Base-by-base conservation (phyloP, 2,888 invertebrate genomes). In the Tachina fera region DNA sequence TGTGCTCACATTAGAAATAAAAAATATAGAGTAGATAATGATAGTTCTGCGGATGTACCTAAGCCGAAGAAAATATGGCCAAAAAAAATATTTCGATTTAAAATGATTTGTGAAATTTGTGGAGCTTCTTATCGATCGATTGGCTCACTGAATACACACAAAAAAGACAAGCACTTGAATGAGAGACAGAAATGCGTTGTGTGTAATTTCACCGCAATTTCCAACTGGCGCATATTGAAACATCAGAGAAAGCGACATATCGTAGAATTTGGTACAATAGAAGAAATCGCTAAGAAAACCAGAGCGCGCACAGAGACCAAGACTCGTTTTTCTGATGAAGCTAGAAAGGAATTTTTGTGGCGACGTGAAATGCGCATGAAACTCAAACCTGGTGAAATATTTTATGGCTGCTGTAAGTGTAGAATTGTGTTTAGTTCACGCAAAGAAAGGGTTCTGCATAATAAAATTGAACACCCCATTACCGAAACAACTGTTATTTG, bases 31-130 rank as follows among this genome's bases (percentile, higher is more conserved):
- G 67, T 49, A 4, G 60, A 68, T 1, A 68, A 49, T 19, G 49
- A 47, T 45, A 49, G 51, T 31, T 14, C 47, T 11, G 13, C n/a
- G 14, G 45, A n/a, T 39, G 5, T 31, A 45, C 1, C 3, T 41
- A 13, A 3, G n/a, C 16, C 14, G 8, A 72, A 67, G 43, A 63
- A n/a, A 43, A 45, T 51, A 45, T 84, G 74, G 74, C 81, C 81
- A n/a, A 81, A 81, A 68, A 81, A 81, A 13, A 51, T 63, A 60
- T 83, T 83, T 65, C 58, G 51, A 56, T 68, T 60, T 22, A 72
- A 77, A 56, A 47, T 77, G 53, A 83, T 86, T 22, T 86, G 86
- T 63, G 83, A 86, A 72, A 61, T 76, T 5, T 86, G 86, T n/a
- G 86, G 86, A 0, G 67, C 60, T 1, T 53, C 71, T 2, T 86